Percentiles rank a stretch among this genome's conserved stretches.
Conservation (phyloP, 2,113 vertebrate species). For the Heterochromis multidens region DNA sequence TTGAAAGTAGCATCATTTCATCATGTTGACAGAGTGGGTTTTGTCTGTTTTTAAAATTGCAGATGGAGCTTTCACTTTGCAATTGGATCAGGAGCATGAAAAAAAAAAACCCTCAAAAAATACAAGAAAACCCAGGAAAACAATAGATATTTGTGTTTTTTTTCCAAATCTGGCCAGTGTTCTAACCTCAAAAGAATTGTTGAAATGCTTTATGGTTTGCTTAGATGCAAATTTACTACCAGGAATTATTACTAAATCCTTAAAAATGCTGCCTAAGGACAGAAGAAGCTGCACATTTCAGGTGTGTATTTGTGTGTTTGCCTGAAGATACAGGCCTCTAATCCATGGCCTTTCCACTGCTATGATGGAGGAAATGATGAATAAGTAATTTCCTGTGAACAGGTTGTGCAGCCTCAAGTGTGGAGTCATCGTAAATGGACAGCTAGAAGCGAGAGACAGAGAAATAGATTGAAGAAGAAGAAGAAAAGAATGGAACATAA, state of each 20-base stretch:
- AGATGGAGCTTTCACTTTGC: not conserved
- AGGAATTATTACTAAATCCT: conserved; percentile 9
- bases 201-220: not conserved
- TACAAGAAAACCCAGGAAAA: not conserved
- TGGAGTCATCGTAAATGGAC: not conserved
- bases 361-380: not conserved
- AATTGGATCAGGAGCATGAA: not conserved
- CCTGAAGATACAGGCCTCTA: not conserved
- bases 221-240: not conserved
- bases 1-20: not conserved
- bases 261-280: not conserved
- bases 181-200: not conserved
- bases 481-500: not conserved
- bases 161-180: not conserved
- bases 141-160: not conserved
- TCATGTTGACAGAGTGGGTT: not conserved
- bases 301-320: not conserved
- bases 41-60: not conserved
- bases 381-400: conserved; percentile 40
- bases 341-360: not conserved
- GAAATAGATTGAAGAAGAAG: not conserved
- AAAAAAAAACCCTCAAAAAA: not conserved
- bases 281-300: not conserved
- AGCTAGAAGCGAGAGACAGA: conserved; percentile 15
- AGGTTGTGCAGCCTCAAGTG: conserved; percentile 24